Evolutionary conservation across 2,113 vertebrate species (phyloP), one percentile per base, ranked within the genome.

Genomic region (Semnornis frantzii): DNA sequence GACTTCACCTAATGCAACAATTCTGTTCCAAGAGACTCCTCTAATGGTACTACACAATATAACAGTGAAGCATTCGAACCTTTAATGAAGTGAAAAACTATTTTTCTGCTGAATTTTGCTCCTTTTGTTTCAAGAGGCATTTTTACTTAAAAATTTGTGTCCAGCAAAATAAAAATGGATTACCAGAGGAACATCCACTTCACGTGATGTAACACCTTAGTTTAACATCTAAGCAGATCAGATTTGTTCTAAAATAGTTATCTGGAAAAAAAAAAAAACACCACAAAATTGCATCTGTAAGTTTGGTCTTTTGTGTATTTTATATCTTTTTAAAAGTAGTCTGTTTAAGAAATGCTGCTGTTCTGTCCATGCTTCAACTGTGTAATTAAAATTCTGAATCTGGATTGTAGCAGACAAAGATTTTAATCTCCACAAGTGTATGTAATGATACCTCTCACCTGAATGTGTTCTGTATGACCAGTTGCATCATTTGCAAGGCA

Each of bases 401-500:
- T 69, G n/a, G 25, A 70, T 17, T 34, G 12, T 17, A 8, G 31
- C 5, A 72, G 74, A 34, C 13, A 79, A 55, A 82, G 63, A 42
- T 84, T 91, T 91, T 85, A 82, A 84, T 59, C 44, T 90, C 13
- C 30, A 69, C 30, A 83, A 83, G 33, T 54, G 80, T 50, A 59
- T 55, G 15, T 52, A 91, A 69, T 42, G 64, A 73, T 37, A 42
- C 4, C 18, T 76, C 77, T 93, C 54, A 69, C 58, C 25, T 82
- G 55, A 77, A 93, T 73, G 34, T 85, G 57, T 92, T 94, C 77
- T 83, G 68, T 69, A 75, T 89, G 90, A 85, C 88, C 85, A 95
- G 21, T 37, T 92, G 65, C 59, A 77, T 50, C 68, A 78, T 92
- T 94, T 95, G 42, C 30, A 84, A 84, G 39, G 8, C 87, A 87